Conservation (phyloP, 2,113 vertebrate genomes). For the Scomber scombrus region DNA sequence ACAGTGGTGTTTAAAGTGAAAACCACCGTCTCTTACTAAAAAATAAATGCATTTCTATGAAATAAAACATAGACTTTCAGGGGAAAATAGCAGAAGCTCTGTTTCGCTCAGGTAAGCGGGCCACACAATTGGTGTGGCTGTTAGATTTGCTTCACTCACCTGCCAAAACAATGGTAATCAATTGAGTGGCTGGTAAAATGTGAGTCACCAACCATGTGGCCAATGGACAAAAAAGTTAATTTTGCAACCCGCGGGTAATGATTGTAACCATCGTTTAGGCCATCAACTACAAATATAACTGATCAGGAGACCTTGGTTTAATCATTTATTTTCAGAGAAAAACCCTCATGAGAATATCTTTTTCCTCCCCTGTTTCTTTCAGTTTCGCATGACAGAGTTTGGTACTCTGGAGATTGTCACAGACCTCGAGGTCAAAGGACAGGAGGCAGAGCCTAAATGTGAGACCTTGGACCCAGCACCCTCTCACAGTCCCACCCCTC, state of each 20-base stretch:
- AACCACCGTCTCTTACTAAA: background rate
- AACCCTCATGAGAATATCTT: background rate
- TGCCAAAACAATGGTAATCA: no score
- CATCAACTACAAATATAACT: no score
- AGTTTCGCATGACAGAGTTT: constrained; percentile 99
- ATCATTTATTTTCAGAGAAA: background rate
- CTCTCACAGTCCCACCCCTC: constrained; percentile 81
- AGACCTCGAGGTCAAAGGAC: constrained; percentile 88
- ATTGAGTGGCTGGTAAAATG: no score
- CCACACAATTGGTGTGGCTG: no score
- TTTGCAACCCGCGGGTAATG: no score
- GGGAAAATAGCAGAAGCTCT: background rate
- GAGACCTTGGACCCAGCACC: constrained; percentile 70
- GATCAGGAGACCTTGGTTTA: background rate
- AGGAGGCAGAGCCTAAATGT: constrained; percentile 56
- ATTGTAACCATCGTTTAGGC: no score
- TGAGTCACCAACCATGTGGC: no score
- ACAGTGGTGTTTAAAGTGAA: background rate
- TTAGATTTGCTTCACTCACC: no score
- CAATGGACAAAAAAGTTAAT: no score
- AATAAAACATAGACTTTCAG: background rate
- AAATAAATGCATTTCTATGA: background rate
- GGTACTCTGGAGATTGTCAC: constrained; percentile 97
- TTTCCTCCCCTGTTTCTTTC: constrained; percentile 22
- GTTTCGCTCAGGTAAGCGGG: background rate